phyloP scores from a whole-genome alignment of 2,888 invertebrate genomes.

The Aphodius granarius region DNA sequence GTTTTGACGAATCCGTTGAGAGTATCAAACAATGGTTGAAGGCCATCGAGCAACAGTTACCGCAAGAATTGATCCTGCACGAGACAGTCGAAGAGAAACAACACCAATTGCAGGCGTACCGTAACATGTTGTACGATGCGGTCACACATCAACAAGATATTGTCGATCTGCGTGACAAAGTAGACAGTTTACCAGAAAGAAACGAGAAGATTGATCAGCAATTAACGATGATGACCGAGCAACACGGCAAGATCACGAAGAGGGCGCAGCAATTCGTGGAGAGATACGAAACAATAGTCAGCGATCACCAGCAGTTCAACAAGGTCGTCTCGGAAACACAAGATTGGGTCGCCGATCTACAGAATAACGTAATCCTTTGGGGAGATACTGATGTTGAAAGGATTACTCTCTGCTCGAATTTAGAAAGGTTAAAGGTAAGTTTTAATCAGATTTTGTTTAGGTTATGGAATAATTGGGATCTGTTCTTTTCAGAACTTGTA shows the following conservation, averaged over 20 bases:
- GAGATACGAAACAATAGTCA: slow-evolving; percentile 84
- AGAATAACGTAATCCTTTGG: slow-evolving; percentile 80
- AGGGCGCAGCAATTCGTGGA: slow-evolving; percentile 78
- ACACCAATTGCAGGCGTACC: slow-evolving; percentile 84
- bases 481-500: slow-evolving; percentile 63
- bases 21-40: slow-evolving; percentile 84
- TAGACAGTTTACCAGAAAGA: slow-evolving; percentile 77
- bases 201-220: slow-evolving; percentile 74
- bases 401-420: slow-evolving; percentile 81
- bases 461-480: background rate
- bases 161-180: slow-evolving; percentile 77
- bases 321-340: slow-evolving; percentile 84
- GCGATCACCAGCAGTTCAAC: slow-evolving; percentile 85
- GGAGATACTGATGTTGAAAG: slow-evolving; percentile 82
- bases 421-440: slow-evolving; percentile 72
- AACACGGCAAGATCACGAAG: slow-evolving; percentile 71
- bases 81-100: slow-evolving; percentile 87
- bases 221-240: slow-evolving; percentile 68
- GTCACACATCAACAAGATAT: slow-evolving; percentile 84
- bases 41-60: slow-evolving; percentile 76
- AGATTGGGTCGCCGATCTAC: slow-evolving; percentile 85
- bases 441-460: background rate
- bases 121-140: slow-evolving; percentile 80
- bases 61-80: slow-evolving; percentile 80
- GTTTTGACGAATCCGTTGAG: slow-evolving; percentile 85